These are phyloP conservation scores for Aplochiton taeniatus DNA, from an alignment of 2,797 vertebrate genomes.

Conservation along the genomic window DNA sequence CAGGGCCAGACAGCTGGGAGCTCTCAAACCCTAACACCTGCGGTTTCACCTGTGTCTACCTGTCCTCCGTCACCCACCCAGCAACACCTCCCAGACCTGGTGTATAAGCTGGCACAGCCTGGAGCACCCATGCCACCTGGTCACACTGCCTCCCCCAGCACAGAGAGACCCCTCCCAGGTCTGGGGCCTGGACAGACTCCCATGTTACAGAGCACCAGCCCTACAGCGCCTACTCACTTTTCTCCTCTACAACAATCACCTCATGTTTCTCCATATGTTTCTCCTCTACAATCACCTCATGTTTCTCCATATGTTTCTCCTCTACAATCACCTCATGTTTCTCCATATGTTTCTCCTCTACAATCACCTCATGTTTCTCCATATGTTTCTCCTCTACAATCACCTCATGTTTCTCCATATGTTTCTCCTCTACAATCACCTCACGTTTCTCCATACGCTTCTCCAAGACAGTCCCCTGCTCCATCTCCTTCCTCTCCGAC, in stretches of 20 bases:
- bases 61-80: conserved; percentile 1
- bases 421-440: too few species aligned
- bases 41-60: conserved; percentile 18
- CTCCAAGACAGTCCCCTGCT: conserved; percentile 15
- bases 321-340: too few species aligned
- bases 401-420: too few species aligned
- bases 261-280: conserved; percentile 16
- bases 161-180: not conserved
- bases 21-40: conserved; percentile 15
- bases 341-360: not conserved
- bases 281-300: too few species aligned
- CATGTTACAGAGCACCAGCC: conserved; percentile 7
- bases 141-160: not conserved
- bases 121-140: conserved; percentile 9
- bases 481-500: conserved; percentile 4
- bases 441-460: too few species aligned
- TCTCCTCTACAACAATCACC: conserved; percentile 17
- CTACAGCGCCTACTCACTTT: conserved; percentile 6
- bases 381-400: too few species aligned
- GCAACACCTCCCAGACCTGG: conserved; percentile 7
- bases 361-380: too few species aligned
- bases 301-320: too few species aligned
- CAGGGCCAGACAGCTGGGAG: conserved; percentile 16
- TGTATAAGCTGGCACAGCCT: conserved; percentile 15
- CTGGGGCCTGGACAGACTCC: conserved; percentile 15